Evolutionary conservation across 2,888 invertebrate species (phyloP), one percentile per base, ranked within the genome.

Genomic region (Heliconius sara): DNA sequence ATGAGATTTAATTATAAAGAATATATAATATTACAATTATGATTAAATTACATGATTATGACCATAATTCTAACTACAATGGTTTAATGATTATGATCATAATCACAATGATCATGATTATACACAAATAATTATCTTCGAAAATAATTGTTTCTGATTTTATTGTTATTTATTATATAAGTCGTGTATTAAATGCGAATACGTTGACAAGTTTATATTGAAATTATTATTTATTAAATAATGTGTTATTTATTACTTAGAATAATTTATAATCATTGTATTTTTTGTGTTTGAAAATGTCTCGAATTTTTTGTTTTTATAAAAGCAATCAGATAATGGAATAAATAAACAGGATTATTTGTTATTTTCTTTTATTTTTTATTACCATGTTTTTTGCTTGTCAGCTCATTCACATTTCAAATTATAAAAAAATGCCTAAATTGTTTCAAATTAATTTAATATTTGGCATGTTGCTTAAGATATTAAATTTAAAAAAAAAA

Each of bases 161-260:
- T 73, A 73, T 73, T 73, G 72, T 73, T 73, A 73, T 73, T 73
- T 73, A 73, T 73, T 73, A 57, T 73, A n/a, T 60, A 73, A 60
- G 72, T 4, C 72, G 57, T 73, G 30, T 34, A 22, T 57, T 73
- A 5, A 57, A 72, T 73, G 72, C 57, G 72, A 72, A 72, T 57
- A 72, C 34, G 52, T 73, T 73, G 72, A 52, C 57, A 34, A 73
- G 72, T 60, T 57, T 73, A n/a, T 57, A 34, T 13, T 27, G 13
- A 43, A 68, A n/a, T 39, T 43, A n/a, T 68, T 25, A 39, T 39
- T 68, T 68, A 68, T 68, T 68, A 34, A 34, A 39, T 68, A 68
- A 39, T 68, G 39, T 67, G 34, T 34, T 65, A 27, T 65, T 65
- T 65, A 27, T 65, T 27, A n/a, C 22, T 52, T 52, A 60, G 10